Evolutionary conservation across 1,140 invertebrate genomes (phyloP).

Genomic region (Xylocopa sonorina): DNA sequence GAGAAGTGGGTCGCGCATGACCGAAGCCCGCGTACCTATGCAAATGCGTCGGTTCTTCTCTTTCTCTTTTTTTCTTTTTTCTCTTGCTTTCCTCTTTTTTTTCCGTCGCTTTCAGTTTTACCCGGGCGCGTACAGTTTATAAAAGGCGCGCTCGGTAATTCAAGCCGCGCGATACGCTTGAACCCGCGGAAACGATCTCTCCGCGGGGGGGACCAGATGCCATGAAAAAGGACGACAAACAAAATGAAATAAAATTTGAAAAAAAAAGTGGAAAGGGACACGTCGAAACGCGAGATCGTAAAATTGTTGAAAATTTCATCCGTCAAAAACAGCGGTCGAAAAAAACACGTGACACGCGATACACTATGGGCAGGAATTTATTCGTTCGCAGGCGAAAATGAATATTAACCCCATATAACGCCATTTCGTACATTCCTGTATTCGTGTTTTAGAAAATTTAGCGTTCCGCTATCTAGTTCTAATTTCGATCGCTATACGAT

Average conservation of each 20-base stretch:
- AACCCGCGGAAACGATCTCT: not conserved
- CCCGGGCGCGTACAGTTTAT: not conserved
- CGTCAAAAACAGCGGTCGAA: not conserved
- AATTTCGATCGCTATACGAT: too few species aligned
- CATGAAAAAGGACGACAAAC: too few species aligned
- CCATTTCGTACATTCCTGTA: too few species aligned
- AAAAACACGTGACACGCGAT: not conserved
- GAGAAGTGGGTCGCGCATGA: conserved; percentile 25
- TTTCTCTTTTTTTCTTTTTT: not conserved
- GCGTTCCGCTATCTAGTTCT: too few species aligned
- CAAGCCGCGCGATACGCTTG: not conserved
- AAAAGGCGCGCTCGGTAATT: conserved; percentile 20
- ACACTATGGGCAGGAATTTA: not conserved
- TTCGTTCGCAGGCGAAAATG: too few species aligned
- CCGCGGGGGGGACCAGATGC: too few species aligned
- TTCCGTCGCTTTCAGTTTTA: conserved; percentile 1
- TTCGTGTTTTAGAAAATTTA: too few species aligned
- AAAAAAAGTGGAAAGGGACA: not conserved
- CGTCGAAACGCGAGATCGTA: not conserved
- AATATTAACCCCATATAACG: too few species aligned
- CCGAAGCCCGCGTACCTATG: not conserved
- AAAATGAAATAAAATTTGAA: too few species aligned
- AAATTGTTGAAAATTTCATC: conserved; percentile 5
- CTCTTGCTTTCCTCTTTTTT: not conserved
- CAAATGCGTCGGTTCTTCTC: conserved; percentile 9